phyloP scores from a whole-genome alignment of 2,888 invertebrate genomes.

The Drosophila quinaria region DNA sequence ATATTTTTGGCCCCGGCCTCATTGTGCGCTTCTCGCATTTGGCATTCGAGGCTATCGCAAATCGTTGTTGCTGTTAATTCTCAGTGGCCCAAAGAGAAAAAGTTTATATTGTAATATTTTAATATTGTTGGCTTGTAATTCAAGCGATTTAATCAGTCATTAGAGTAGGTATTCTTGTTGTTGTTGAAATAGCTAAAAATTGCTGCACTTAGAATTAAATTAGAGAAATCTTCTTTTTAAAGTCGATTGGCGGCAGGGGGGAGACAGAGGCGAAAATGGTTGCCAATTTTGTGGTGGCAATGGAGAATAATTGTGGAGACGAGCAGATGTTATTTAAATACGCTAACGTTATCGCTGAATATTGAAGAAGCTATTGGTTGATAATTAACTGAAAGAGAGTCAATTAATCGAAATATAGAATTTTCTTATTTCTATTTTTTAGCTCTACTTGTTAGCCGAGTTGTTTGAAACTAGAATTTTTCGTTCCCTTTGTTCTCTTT shows the following conservation, averaged over 20 bases:
- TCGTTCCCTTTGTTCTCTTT: too few species aligned
- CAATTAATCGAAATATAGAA: neutral
- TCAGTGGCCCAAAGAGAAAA: slow-evolving; percentile 51
- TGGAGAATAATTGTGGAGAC: slow-evolving; percentile 9
- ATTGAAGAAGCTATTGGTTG: neutral
- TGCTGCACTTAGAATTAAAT: slow-evolving; percentile 76
- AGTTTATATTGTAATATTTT: slow-evolving; percentile 81
- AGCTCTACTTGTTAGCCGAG: too few species aligned
- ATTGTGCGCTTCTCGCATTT: slow-evolving; percentile 32
- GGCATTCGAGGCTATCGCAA: slow-evolving; percentile 29
- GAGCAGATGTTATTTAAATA: slow-evolving; percentile 16
- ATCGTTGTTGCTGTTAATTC: slow-evolving; percentile 60
- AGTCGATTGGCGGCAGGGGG: slow-evolving; percentile 13
- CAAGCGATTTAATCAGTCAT: slow-evolving; percentile 81
- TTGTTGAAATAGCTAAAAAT: slow-evolving; percentile 35
- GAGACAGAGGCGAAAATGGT: neutral
- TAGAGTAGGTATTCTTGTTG: slow-evolving; percentile 47
- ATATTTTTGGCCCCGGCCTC: slow-evolving; percentile 65
- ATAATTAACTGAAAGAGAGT: neutral
- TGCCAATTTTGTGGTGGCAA: neutral
- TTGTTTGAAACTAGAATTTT: too few species aligned
- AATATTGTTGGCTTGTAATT: slow-evolving; percentile 79
- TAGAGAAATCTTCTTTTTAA: slow-evolving; percentile 61
- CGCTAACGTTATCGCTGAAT: slow-evolving; percentile 2
- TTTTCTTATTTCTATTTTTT: too few species aligned